Base-by-base conservation (phyloP, 64 coral and sea anemone species). In the Montipora cactus region DNA sequence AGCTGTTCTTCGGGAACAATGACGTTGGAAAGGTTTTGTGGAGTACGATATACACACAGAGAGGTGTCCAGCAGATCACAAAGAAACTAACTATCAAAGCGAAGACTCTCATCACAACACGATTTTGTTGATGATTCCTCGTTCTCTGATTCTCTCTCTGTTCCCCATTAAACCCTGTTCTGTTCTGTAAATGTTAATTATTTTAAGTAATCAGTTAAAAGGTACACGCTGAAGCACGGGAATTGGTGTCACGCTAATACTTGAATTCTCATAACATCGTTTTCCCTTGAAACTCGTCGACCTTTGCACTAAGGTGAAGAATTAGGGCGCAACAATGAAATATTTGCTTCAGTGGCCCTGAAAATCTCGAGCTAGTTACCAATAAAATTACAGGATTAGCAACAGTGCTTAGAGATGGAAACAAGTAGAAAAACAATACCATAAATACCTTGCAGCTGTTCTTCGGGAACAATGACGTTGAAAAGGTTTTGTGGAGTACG, bases 331-430 rank as follows among this genome's bases (percentile, higher is more conserved):
- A 47, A 18, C 75, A 77, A 16, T 10, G 12, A 12, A 84, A 84
- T 59, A 84, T 67, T 19, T 68, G 15, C 3, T 69, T 69, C 4
- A 84, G 14, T 48, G 62, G 62, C 14, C 3, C 46, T 3, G 53
- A 57, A 11, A 57, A 57, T 11, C 53, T 57, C 10, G 2, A 8
- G 53, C 53, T 57, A 6, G 53, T 67, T 1, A 19, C 5, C 1
- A 68, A 49, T 15, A 84, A 22, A 67, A 83, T 83, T 8, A 67
- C 22, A n/a, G 81, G 81, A 48, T 84, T 84, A 67, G 67, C 46
- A 67, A 66, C 62, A 20, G 61, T 47, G 4, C 37, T 11, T 18
- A 84, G 19, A 49, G 81, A 47, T 66, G 81, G 81, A 47, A 49
- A 68, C 18, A 84, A 0, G 81, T 84, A 84, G 15, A 84, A 84